A percentile compares a stretch with the other conserved stretches of the same genome.
Conservation (phyloP, 2,888 invertebrate species). For the Thymelicus acteon region DNA sequence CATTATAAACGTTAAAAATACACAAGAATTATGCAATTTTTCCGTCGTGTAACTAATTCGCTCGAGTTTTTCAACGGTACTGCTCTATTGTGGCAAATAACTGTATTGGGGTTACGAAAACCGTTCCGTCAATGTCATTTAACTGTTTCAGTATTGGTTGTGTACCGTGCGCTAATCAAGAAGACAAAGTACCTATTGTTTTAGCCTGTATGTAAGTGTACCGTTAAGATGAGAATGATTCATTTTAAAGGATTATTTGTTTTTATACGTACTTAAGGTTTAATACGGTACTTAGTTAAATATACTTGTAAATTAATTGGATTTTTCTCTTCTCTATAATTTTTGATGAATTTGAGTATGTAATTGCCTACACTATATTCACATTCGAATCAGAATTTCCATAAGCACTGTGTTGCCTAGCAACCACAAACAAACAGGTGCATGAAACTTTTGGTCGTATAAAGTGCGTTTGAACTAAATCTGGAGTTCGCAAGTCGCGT, state of each 20-base stretch:
- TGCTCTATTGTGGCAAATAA: constrained; percentile 11
- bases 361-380: no score
- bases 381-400: no score
- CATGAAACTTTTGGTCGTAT: no score
- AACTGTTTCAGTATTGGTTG: constrained; percentile 24
- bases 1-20: background rate
- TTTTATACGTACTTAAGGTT: no score
- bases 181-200: constrained; percentile 21
- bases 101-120: constrained; percentile 22
- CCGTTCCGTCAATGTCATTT: constrained; percentile 24
- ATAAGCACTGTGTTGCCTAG: no score
- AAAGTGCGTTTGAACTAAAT: no score
- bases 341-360: no score
- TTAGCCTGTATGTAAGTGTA: background rate
- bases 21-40: constrained; percentile 14
- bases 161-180: background rate
- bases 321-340: no score
- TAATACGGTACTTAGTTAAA: no score
- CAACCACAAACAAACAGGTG: no score
- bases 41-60: background rate
- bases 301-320: no score
- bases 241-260: background rate
- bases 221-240: background rate
- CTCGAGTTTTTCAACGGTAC: constrained; percentile 13
- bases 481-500: no score